Conservation (phyloP, 2,888 invertebrate species). For the Cheilosia scutellata region DNA sequence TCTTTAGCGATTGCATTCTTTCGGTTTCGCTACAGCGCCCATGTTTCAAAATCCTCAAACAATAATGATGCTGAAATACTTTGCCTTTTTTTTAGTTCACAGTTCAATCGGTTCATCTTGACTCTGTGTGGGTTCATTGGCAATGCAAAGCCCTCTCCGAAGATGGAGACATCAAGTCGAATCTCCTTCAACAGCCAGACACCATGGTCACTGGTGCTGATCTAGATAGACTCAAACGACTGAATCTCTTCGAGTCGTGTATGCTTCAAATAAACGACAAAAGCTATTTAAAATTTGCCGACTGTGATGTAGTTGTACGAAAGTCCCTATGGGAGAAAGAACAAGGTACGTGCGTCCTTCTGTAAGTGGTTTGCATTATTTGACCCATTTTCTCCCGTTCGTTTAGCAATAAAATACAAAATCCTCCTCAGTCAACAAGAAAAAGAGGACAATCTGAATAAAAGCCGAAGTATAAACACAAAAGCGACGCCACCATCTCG, state of each 20-base stretch:
- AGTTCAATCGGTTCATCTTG: conserved; percentile 92
- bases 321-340: conserved; percentile 91
- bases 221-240: conserved; percentile 91
- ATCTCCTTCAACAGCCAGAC: conserved; percentile 88
- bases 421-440: conserved; percentile 78
- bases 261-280: conserved; percentile 95
- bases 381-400: neutral
- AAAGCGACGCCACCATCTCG: conserved; percentile 61
- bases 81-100: conserved; percentile 86
- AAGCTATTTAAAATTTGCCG: conserved; percentile 91
- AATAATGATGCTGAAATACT: no score
- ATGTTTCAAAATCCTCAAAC: no score
- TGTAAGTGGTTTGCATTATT: neutral
- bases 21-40: no score
- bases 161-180: conserved; percentile 84
- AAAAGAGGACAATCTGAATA: conserved; percentile 76
- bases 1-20: no score
- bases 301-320: conserved; percentile 90
- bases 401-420: conserved; percentile 78
- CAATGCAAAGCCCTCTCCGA: conserved; percentile 90
- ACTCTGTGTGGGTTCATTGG: conserved; percentile 94
- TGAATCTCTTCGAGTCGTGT: conserved; percentile 94
- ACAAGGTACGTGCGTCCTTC: conserved; percentile 84
- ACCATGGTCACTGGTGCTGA: conserved; percentile 90
- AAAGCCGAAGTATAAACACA: conserved; percentile 62